Conservation (phyloP, 2,797 vertebrate species). For the Leptodactylus fallax region DNA sequence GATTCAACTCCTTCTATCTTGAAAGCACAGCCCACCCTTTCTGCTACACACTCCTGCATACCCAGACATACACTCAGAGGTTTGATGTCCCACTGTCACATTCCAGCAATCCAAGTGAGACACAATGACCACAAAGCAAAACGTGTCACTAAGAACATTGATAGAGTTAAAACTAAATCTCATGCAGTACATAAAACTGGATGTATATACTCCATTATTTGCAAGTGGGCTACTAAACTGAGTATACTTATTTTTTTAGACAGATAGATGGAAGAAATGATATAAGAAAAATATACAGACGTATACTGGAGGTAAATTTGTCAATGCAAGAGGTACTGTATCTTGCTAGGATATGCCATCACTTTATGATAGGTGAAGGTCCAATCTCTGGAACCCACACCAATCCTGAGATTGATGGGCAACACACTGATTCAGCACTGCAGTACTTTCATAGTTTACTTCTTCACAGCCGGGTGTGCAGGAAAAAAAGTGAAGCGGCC, state of each 20-base stretch:
- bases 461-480: too few relatives aligned
- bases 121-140: neutral
- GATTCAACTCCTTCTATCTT: neutral
- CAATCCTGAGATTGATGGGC: too few relatives aligned
- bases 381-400: too few relatives aligned
- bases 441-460: too few relatives aligned
- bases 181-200: neutral
- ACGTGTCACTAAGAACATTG: neutral
- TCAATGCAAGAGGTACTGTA: too few relatives aligned
- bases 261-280: neutral
- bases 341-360: too few relatives aligned
- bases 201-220: constrained; percentile 32
- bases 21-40: neutral
- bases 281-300: neutral
- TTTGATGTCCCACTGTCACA: constrained; percentile 18
- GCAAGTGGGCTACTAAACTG: neutral
- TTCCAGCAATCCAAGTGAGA: neutral
- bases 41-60: constrained; percentile 16
- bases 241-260: too few relatives aligned
- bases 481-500: too few relatives aligned
- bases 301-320: neutral
- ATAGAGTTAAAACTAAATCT: constrained; percentile 11
- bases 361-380: too few relatives aligned
- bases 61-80: constrained; percentile 21
- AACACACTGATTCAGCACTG: too few relatives aligned